Evolutionary conservation across 2,797 vertebrate species (phyloP), one percentile per base, ranked within the genome.

Genomic region (Sebastes elongatus): DNA sequence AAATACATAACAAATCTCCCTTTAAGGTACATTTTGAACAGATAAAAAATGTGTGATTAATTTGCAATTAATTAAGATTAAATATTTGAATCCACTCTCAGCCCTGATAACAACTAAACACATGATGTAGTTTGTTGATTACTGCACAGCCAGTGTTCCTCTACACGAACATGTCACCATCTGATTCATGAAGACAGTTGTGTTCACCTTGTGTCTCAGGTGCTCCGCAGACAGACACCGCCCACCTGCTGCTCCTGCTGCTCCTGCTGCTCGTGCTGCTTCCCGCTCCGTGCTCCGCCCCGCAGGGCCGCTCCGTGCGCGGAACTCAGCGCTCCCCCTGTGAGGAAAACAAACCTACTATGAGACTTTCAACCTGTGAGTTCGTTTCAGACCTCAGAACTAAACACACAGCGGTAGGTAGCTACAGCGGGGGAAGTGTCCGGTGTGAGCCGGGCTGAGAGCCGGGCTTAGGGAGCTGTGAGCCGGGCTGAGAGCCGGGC

Each of bases 241-340:
- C 87, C 78, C 86, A 82, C 78, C 84, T 71, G 78, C 35, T 38
- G 35, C 35, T 38, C 11, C 35, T 38, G 78, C 35, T 38, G 35
- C 35, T 38, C 35, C 35, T 38, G 78, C 35, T 38, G 35, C 73
- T 71, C 5, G 76, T 25, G 71, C 61, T 32, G 64, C 70, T 42
- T 8, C 88, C 32, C 60, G 60, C 80, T 11, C 59, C 10, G 83
- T 8, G 16, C 61, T 64, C 88, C 90, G 78, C 87, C 79, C 82
- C 9, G 55, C 75, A 16, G 87, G 74, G 66, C 28, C 53, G 63
- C 80, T 14, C 59, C 13, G 80, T 8, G 16, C 61, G 0, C 27
- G 0, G 5, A 78, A 74, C 63, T 11, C 8, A 81, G 38, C 30
- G 49, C 27, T 11, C 74, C 38, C 38, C 22, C 62, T 46, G 53